A percentile compares a stretch with the other conserved stretches of the same genome.
Conservation (phyloP, 2,888 invertebrate genomes). For the Spialia ferax region DNA sequence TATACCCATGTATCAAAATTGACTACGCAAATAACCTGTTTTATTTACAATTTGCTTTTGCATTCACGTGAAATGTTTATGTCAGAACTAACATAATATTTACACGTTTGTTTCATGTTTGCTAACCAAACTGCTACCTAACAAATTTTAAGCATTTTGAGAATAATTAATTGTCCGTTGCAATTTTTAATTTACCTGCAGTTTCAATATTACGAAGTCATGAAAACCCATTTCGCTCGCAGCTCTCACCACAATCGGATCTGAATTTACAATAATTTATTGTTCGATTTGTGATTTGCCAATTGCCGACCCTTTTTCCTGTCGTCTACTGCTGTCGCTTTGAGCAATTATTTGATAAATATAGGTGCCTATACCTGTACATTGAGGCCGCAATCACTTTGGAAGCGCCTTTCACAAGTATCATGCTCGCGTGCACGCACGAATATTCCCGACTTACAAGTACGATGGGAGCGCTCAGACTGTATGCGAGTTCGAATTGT, state of each 20-base stretch:
- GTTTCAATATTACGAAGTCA: not conserved
- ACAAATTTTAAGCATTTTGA: not conserved
- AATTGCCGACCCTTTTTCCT: not conserved
- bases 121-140: not conserved
- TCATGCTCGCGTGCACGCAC: too few relatives aligned
- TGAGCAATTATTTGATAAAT: not conserved
- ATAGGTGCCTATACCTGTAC: too few relatives aligned
- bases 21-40: not conserved
- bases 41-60: not conserved
- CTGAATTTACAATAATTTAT: not conserved
- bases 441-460: too few relatives aligned
- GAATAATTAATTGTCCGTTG: not conserved
- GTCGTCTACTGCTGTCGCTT: not conserved
- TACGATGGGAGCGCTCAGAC: too few relatives aligned
- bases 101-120: not conserved
- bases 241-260: slow-evolving; percentile 1
- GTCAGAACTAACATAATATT: not conserved
- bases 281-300: not conserved
- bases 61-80: not conserved
- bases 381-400: too few relatives aligned
- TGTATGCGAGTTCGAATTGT: too few relatives aligned
- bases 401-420: too few relatives aligned
- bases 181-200: not conserved
- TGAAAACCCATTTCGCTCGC: not conserved
- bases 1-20: too few relatives aligned